phyloP scores from a whole-genome alignment of 2,113 vertebrate species.

The Podarcis cretensis region DNA sequence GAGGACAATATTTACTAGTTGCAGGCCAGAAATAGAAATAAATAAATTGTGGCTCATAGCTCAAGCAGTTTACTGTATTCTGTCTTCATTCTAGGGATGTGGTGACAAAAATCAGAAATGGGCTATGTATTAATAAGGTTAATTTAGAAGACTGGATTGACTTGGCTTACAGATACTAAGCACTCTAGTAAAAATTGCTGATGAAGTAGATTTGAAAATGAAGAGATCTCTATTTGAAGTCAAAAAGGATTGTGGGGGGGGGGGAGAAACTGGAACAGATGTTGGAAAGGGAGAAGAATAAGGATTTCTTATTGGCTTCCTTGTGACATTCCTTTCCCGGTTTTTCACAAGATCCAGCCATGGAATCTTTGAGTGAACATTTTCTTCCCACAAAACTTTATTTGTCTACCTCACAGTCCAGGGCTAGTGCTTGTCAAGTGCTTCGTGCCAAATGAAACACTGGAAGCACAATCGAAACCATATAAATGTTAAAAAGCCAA shows the following conservation, averaged over 20 bases:
- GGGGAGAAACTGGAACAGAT: conserved; percentile 43
- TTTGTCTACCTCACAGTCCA: conserved; percentile 59
- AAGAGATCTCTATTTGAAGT: background rate
- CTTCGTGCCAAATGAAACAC: conserved; percentile 40
- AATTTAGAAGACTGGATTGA: background rate
- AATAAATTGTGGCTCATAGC: too few relatives aligned
- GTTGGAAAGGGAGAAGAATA: conserved; percentile 41
- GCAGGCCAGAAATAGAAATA: too few relatives aligned
- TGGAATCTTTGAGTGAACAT: conserved; percentile 56
- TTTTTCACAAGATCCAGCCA: conserved; percentile 64
- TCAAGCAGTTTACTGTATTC: too few relatives aligned
- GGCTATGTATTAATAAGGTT: background rate
- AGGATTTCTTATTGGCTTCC: conserved; percentile 33
- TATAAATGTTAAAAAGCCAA: conserved; percentile 31
- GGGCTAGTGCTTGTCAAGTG: conserved; percentile 12
- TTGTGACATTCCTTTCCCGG: conserved; percentile 37
- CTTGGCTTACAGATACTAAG: conserved; percentile 18
- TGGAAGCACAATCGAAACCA: conserved; percentile 50
- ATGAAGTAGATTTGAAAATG: conserved; percentile 23
- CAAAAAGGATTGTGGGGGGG: conserved; percentile 37
- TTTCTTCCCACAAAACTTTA: conserved; percentile 61
- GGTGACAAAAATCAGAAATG: background rate
- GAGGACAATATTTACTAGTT: too few relatives aligned
- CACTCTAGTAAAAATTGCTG: conserved; percentile 6
- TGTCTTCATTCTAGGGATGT: background rate